phyloP scores from a whole-genome alignment of 2,797 vertebrate genomes.

The Lepilemur septentrionalis region DNA sequence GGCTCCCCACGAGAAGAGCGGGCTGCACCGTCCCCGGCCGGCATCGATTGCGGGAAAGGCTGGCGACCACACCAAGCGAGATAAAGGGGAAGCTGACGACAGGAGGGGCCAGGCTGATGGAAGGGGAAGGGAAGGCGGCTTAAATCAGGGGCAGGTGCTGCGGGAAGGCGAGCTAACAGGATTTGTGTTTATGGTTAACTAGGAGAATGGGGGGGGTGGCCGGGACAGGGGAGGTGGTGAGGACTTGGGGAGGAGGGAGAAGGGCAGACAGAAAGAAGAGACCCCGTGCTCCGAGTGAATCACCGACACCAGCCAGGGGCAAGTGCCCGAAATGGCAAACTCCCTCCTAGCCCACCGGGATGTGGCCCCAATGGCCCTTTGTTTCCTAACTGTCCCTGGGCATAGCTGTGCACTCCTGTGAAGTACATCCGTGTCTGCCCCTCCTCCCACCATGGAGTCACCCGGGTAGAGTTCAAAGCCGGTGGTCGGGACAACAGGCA shows the following conservation, averaged over 20 bases:
- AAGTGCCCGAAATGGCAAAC: accelerated
- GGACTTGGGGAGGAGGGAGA: constrained; percentile 10
- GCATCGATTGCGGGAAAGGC: constrained; percentile 79
- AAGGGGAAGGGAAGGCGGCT: constrained; percentile 73
- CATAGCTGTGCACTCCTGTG: accelerated
- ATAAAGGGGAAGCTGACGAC: constrained; percentile 81
- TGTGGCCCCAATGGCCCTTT: not conserved
- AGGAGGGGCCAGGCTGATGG: constrained; percentile 74
- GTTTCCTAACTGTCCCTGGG: not conserved
- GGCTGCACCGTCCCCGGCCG: constrained; percentile 54
- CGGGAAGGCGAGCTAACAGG: constrained; percentile 72
- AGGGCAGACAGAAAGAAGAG: not conserved
- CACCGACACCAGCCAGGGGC: not conserved
- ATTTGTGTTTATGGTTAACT: constrained; percentile 80
- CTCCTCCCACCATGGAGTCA: not conserved
- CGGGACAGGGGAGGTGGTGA: not conserved
- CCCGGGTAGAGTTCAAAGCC: not conserved
- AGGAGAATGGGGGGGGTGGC: not conserved
- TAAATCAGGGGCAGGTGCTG: constrained; percentile 84
- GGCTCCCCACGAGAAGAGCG: constrained; percentile 76
- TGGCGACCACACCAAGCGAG: constrained; percentile 74
- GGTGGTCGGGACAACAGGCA: accelerated
- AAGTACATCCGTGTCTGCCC: accelerated
- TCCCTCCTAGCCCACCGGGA: not conserved
- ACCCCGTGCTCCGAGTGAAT: accelerated